Evolutionary conservation across 92 coral and sea anemone species (phyloP).

Genomic region (Scolanthus callimorphus): DNA sequence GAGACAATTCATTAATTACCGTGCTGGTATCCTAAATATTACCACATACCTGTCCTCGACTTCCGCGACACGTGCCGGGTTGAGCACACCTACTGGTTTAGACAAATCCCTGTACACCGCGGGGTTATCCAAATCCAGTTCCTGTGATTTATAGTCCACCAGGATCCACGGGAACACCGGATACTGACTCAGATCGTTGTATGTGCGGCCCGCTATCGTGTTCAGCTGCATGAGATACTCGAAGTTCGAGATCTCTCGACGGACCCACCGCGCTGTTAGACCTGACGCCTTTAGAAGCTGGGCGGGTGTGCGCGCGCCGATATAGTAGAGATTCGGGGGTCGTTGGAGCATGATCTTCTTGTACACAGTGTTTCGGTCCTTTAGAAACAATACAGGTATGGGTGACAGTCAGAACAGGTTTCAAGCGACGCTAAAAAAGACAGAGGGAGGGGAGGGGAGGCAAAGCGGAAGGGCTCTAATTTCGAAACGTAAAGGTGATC

Average conservation of each 20-base stretch:
- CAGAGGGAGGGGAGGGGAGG: not conserved
- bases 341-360: constrained; percentile 76
- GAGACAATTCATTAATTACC: no score
- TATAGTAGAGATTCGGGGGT: constrained; percentile 85
- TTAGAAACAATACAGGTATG: constrained; percentile 1
- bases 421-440: not conserved
- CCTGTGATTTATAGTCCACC: constrained; percentile 68
- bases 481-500: no score
- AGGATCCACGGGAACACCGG: constrained; percentile 96
- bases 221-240: constrained; percentile 95
- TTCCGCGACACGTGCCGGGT: constrained; percentile 45
- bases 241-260: constrained; percentile 88
- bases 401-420: no score
- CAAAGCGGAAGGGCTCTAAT: no score
- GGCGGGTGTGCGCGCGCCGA: constrained; percentile 89
- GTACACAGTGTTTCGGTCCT: constrained; percentile 86
- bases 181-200: constrained; percentile 92
- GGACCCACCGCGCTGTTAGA: constrained; percentile 91
- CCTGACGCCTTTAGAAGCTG: constrained; percentile 93
- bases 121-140: constrained; percentile 69
- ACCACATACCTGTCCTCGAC: constrained; percentile 70
- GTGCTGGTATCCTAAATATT: no score
- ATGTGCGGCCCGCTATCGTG: constrained; percentile 97
- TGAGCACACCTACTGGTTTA: constrained; percentile 83
- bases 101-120: constrained; percentile 85